Evolutionary conservation across 2,888 invertebrate genomes (phyloP), one percentile per base, ranked within the genome.

Genomic region (Antitype chi): DNA sequence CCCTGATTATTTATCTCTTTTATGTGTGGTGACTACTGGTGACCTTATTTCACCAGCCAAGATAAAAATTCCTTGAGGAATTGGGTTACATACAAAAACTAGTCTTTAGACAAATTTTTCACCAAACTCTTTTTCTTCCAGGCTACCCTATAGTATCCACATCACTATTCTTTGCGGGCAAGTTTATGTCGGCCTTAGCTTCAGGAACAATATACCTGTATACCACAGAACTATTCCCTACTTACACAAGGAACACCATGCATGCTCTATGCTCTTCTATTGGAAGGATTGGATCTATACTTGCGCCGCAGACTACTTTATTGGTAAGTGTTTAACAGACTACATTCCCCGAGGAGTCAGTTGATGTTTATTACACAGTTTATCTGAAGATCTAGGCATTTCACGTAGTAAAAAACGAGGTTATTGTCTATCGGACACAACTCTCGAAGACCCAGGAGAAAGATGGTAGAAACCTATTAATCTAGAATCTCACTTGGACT

Each of bases 231-330:
- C 49, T 85, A 5, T 85, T 97, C 88, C 97, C 97, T 0, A 97
- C 97, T 9, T 97, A 96, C 81, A 94, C 97, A 0, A 94, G 97
- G 20, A 97, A 97, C 88, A 97, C 97, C 43, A 93, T 97, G 84
- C 94, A 97, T 60, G 97, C 97, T 0, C 93, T 96, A 25, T 97
- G 97, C 90, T 97, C 97, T 4, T 97, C 97, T 92, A 94, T 97
- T 70, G 97, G 87, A 11, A 74, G 85, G 17, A 84, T 97, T 69
- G 97, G 97, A 7, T 97, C 97, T 0, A 97, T 97, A 90, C 88
- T 97, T 28, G 96, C 97, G 13, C 97, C 97, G 8, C 97, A 97
- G 89, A 97, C 97, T 60, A 80, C 81, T 6, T 63, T 86, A 25
- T 55, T 82, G 73, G 82, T 86, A 23, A 23, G 49, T 59, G 17